A percentile compares a stretch with the other conserved stretches of the same genome.
Evolutionary conservation across 2,888 invertebrate species (phyloP).

Genomic region (Adelphocoris suturalis): DNA sequence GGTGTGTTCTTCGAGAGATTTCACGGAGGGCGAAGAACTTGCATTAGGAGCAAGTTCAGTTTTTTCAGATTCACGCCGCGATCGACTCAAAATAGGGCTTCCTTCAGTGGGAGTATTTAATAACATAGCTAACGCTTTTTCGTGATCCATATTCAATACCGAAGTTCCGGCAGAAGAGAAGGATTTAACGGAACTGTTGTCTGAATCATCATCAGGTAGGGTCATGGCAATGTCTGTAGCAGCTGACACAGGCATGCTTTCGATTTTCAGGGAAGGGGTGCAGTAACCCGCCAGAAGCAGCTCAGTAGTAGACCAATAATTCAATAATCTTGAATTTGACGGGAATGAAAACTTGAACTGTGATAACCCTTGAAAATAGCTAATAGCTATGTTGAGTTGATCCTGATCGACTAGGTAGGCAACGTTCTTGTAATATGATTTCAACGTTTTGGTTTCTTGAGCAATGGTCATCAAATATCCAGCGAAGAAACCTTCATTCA

Average conservation of each 20-base stretch:
- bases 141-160: not conserved
- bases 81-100: conserved; percentile 67
- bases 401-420: conserved; percentile 92
- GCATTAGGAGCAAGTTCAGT: not conserved
- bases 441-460: conserved; percentile 87
- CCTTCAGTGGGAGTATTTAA: conserved; percentile 78
- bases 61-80: not conserved
- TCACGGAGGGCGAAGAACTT: not conserved
- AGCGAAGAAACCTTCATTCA: conserved; percentile 92
- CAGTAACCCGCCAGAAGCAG: conserved; percentile 91
- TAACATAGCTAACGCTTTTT: conserved; percentile 84
- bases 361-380: conserved; percentile 88
- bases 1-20: not conserved
- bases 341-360: conserved; percentile 85
- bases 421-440: conserved; percentile 89
- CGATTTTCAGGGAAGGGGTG: conserved; percentile 88
- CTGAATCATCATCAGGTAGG: conserved; percentile 77
- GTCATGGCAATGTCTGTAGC: conserved; percentile 85
- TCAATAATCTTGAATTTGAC: conserved; percentile 91
- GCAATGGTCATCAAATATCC: conserved; percentile 91
- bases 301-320: conserved; percentile 92
- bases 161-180: not conserved
- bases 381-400: conserved; percentile 87
- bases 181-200: conserved; percentile 40
- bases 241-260: conserved; percentile 84